Percentiles rank a stretch among this genome's conserved stretches.
Conservation (phyloP, 2,113 vertebrate species). For the Phylloscopus trochilus region DNA sequence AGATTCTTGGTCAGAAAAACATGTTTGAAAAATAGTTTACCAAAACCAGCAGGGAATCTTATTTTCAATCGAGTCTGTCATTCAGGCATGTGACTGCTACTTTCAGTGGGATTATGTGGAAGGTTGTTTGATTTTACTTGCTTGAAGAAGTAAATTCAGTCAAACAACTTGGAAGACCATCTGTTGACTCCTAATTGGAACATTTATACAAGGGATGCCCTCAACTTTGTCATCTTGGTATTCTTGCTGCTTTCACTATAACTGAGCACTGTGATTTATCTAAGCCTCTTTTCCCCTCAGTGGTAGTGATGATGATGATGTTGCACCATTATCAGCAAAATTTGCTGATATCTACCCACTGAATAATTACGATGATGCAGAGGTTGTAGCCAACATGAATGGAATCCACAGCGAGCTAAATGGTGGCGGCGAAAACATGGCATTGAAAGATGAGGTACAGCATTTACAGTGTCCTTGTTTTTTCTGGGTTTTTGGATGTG, state of each 20-base stretch:
- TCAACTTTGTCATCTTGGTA: not conserved
- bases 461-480: not conserved
- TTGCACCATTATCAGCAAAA: slow-evolving; percentile 85
- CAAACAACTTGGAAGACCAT: not conserved
- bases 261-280: not conserved
- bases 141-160: not conserved
- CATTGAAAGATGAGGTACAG: slow-evolving; percentile 85
- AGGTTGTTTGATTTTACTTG: not conserved
- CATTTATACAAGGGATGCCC: not conserved
- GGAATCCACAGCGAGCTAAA: slow-evolving; percentile 86
- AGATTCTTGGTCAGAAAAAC: not conserved
- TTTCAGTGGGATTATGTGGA: not conserved
- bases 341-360: slow-evolving; percentile 90
- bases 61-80: rapidly evolving
- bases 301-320: slow-evolving; percentile 88
- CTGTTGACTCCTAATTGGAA: not conserved
- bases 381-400: slow-evolving; percentile 85
- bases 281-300: slow-evolving; percentile 49
- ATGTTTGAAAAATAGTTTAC: not conserved
- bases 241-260: not conserved
- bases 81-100: not conserved
- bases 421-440: slow-evolving; percentile 81
- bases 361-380: slow-evolving; percentile 82
- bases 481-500: not conserved
- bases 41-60: not conserved